A percentile compares a stretch with the other conserved stretches of the same genome.
Conservation (phyloP, 1,140 invertebrate species). For the Delia radicum region DNA sequence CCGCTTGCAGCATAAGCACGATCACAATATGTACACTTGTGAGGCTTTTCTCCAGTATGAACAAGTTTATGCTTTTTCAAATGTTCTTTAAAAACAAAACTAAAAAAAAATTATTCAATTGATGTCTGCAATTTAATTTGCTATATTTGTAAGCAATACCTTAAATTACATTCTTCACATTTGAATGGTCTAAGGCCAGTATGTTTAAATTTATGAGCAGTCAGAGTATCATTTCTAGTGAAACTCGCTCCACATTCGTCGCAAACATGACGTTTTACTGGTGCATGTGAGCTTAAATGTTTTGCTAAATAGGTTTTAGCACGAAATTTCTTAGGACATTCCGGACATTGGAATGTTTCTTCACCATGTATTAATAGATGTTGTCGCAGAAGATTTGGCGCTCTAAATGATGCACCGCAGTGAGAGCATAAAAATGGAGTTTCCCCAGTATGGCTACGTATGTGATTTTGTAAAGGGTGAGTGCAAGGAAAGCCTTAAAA, state of each 20-base stretch:
- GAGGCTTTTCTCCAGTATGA: conserved; percentile 66
- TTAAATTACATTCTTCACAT: background rate
- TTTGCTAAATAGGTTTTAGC: conserved; percentile 52
- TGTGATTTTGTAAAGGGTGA: conserved; percentile 58
- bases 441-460: conserved; percentile 65
- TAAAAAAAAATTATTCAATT: conserved; percentile 46
- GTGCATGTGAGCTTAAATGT: conserved; percentile 25
- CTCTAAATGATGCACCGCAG: conserved; percentile 66
- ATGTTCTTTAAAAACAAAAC: conserved; percentile 35
- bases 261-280: conserved; percentile 54
- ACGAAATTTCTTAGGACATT: conserved; percentile 61
- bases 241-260: conserved; percentile 57
- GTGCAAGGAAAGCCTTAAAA: background rate
- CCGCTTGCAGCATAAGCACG: conserved; percentile 57
- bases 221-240: conserved; percentile 59
- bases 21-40: conserved; percentile 57
- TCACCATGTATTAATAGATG: conserved; percentile 62
- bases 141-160: conserved; percentile 30
- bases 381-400: conserved; percentile 62
- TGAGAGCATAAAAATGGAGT: conserved; percentile 65
- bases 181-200: background rate
- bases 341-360: conserved; percentile 61
- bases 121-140: too few relatives aligned
- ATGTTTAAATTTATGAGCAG: conserved; percentile 56
- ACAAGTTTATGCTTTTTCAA: conserved; percentile 57